Evolutionary conservation across 2,888 invertebrate genomes (phyloP).

Genomic region (Pollenia angustigena): DNA sequence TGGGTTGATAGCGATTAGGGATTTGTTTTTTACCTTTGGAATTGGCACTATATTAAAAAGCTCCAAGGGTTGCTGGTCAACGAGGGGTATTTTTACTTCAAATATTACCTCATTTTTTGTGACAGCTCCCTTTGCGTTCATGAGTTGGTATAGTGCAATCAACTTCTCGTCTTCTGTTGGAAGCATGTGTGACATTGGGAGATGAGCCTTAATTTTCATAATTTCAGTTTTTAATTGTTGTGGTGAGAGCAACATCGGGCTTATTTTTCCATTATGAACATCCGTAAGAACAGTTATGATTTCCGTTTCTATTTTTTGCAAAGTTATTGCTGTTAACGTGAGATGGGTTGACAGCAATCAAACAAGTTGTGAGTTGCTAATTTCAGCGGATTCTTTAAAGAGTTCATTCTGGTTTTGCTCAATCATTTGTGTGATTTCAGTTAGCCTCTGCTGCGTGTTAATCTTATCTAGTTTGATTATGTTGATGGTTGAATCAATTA

Average conservation of each 20-base stretch:
- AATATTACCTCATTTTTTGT: no score
- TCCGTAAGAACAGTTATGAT: neutral
- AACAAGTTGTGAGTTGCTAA: neutral
- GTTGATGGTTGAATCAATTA: conserved; percentile 5
- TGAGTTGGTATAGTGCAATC: neutral
- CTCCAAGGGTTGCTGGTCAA: no score
- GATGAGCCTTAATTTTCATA: neutral
- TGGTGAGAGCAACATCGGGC: neutral
- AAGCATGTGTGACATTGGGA: neutral
- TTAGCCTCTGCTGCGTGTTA: neutral
- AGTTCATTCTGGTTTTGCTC: no score
- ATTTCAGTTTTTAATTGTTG: neutral
- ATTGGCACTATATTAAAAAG: no score
- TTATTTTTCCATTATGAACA: conserved; percentile 2
- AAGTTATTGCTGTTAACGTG: neutral
- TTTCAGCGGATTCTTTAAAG: no score
- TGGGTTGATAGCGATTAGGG: no score
- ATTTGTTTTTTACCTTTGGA: no score
- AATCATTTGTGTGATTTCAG: no score
- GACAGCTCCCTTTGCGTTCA: no score
- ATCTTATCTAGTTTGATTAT: neutral
- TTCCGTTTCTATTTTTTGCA: neutral
- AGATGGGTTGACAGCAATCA: neutral
- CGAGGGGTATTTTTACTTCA: no score
- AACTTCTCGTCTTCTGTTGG: neutral